Conservation (phyloP, 2,888 invertebrate genomes). For the Argyresthia albistria region DNA sequence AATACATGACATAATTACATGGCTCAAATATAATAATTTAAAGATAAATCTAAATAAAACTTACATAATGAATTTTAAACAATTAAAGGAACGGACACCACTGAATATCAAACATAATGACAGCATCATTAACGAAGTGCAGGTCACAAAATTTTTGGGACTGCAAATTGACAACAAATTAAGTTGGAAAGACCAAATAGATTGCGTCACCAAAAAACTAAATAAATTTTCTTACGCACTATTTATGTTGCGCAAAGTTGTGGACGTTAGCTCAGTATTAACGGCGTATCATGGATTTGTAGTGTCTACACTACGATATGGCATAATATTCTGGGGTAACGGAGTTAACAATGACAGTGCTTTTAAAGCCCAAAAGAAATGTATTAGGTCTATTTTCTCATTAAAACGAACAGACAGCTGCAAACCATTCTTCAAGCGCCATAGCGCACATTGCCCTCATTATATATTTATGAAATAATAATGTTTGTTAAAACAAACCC, state of each 20-base stretch:
- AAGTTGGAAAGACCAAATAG: constrained; percentile 1
- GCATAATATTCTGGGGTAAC: constrained; percentile 5
- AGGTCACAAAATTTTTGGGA: neutral
- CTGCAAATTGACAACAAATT: neutral
- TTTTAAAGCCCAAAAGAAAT: neutral
- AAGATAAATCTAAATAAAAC: neutral
- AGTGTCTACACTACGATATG: constrained; percentile 3
- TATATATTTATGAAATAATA: constrained; percentile 14
- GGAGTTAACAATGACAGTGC: neutral
- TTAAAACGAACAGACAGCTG: neutral
- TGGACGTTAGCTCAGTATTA: neutral
- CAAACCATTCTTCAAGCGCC: neutral
- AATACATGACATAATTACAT: neutral
- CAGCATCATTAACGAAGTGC: neutral
- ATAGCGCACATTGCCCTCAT: neutral
- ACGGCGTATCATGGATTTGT: constrained; percentile 5
- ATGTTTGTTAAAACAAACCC: neutral
- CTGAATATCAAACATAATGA: neutral
- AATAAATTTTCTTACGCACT: constrained; percentile 1
- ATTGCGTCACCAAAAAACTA: neutral
- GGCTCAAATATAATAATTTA: constrained; percentile 1
- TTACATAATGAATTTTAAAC: neutral
- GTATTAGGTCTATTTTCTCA: constrained; percentile 1
- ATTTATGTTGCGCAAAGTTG: constrained; percentile 1
- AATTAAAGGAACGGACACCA: neutral